Base-by-base conservation (phyloP, 64 coral and sea anemone species). In the Stichodactyla mertensii region DNA sequence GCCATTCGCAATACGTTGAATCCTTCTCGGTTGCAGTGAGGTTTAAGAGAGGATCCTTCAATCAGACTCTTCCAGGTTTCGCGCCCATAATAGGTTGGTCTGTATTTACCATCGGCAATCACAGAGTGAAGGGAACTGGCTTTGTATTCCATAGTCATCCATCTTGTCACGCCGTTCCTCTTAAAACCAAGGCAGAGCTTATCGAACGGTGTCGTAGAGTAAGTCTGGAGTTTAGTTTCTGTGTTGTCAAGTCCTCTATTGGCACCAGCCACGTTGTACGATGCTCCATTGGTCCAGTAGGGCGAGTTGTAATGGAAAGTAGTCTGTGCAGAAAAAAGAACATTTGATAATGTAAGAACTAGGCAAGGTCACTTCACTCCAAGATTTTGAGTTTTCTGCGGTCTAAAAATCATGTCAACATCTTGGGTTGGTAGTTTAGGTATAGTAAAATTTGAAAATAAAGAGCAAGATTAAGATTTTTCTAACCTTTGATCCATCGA, bases 401-500 rank as follows among this genome's bases (percentile, higher is more conserved):
- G 57, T 4, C 9, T 66, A 9, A n/a, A 66, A 66, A 18, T n/a
- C 60, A 16, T 5, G 12, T 62, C 13, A 15, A 62, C 12, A 0
- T 18, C 59, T 5, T 61, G 59, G 18, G 11, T 16, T 16, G 18
- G 59, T 4, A 61, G 18, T 16, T 15, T 13, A 61, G 14, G 59
- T 61, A 4, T 15, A 61, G 11, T 18, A 16, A 61, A 61, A 61
- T 15, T 8, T 61, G 13, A 16, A 61, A 16, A 61, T 5, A 15
- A 16, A 61, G 13, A 61, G 59, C 4, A 61, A 61, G 59, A 61
- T 13, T 5, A 13, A 61, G 14, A 61, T 61, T 61, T 61, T 61
- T 66, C 62, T 7, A 86, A 66, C 84, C 84, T 86, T 86, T n/a
- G 57, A 19, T 64, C 84, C 84, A 52, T 86, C 84, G 27, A 86